Evolutionary conservation across 2,888 invertebrate genomes (phyloP), one percentile per base, ranked within the genome.

Genomic region (Torymus auratus): DNA sequence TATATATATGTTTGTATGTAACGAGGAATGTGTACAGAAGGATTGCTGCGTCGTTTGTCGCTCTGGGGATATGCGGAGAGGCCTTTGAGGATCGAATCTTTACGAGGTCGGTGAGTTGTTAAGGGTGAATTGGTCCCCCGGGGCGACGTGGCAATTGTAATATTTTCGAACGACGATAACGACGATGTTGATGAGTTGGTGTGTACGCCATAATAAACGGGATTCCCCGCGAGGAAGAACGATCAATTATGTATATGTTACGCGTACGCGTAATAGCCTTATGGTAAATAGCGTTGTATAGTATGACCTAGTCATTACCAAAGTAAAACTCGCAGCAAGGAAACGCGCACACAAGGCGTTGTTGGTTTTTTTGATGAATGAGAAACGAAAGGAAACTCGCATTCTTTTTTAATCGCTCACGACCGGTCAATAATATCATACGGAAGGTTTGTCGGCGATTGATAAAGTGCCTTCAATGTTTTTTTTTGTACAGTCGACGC

Each of bases 281-380:
- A 52, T 20, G 15, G 70, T 75, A 64, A 83, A 83, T 86, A 88
- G 86, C 86, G 85, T 86, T 86, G 86, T 87, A 83, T 86, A 87
- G 74, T 75, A 88, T 88, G 88, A 89, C 89, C 90, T 90, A 90
- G 90, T 90, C 90, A 90, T 89, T 90, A 89, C 90, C 90, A 90
- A 90, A 90, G 90, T 90, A 88, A 90, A 86, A 80, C 79, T 76
- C 76, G 75, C 80, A 70, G 71, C 64, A 71, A 80, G 53, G 23
- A 17, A 65, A 72, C 23, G 70, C 70, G 64, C 77, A 69, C 70
- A 50, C 7, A 14, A 62, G 41, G 68, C 52, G 60, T 67, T 41
- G 41, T 41, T 41, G 41, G 41, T 41, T 41, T 41, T 75, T 68
- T 68, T 53, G 14, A 50, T 52, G 15, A 67, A 67, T 17, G 28